Evolutionary conservation across 2,113 vertebrate genomes (phyloP).

Genomic region (Phylloscopus trochilus): DNA sequence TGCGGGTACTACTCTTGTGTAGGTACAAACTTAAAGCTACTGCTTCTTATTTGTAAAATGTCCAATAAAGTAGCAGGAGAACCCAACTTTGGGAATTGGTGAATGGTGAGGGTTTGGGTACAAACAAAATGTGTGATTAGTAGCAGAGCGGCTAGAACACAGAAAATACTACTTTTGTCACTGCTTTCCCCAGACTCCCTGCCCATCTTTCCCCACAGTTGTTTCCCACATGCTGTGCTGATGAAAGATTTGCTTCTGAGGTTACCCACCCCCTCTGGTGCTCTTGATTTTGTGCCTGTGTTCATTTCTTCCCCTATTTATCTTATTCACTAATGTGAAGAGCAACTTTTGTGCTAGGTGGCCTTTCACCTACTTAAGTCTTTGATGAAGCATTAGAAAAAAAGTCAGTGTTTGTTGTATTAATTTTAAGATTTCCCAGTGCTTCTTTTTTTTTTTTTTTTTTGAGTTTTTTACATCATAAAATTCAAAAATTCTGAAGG

Average conservation of each 20-base stretch:
- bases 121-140: neutral
- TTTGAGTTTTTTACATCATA: neutral
- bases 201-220: neutral
- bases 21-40: neutral
- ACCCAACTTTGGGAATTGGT: neutral
- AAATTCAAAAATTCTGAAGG: neutral
- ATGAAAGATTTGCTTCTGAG: neutral
- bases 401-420: neutral
- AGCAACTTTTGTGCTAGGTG: neutral
- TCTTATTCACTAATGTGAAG: neutral
- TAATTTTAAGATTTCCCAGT: neutral
- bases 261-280: neutral
- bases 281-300: neutral
- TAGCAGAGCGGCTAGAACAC: neutral
- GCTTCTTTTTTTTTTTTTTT: neutral
- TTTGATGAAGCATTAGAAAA: neutral
- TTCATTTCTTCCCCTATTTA: neutral
- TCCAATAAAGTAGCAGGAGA: neutral
- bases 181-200: neutral
- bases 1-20: fast-evolving
- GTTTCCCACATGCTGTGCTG: neutral
- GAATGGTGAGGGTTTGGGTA: neutral
- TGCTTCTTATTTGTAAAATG: neutral
- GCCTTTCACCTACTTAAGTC: neutral
- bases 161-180: neutral